These are phyloP conservation scores for Agrenia bidenticulata DNA, from an alignment of 2,888 invertebrate genomes.

Conservation along the genomic window DNA sequence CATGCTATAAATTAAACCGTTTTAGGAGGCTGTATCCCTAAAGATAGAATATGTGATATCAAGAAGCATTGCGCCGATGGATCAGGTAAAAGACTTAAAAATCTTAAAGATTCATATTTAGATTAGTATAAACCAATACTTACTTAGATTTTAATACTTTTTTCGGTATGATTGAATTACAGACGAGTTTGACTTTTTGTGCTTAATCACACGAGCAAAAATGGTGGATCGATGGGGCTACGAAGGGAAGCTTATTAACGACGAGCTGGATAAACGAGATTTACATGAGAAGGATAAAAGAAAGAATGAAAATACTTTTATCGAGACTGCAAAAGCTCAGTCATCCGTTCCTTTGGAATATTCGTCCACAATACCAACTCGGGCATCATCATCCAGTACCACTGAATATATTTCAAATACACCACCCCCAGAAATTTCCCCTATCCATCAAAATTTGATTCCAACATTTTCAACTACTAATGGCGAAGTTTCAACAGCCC, in stretches of 20 bases:
- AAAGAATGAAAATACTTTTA: conserved; percentile 4
- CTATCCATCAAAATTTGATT: too few species aligned
- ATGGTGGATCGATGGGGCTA: conserved; percentile 28
- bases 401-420: too few species aligned
- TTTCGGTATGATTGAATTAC: too few species aligned
- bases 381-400: too few species aligned
- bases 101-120: too few species aligned
- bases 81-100: conserved; percentile 8
- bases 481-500: too few species aligned
- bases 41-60: conserved; percentile 35
- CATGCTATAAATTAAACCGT: background rate
- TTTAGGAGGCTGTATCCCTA: conserved; percentile 31
- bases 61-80: conserved; percentile 51
- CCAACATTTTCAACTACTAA: too few species aligned
- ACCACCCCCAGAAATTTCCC: too few species aligned
- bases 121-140: too few species aligned
- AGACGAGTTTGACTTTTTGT: conserved; percentile 48
- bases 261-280: background rate
- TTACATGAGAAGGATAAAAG: conserved; percentile 15
- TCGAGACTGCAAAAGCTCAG: conserved; percentile 11
- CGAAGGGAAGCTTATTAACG: conserved; percentile 12
- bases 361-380: too few species aligned
- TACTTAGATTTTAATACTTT: too few species aligned
- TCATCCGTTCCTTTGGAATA: conserved; percentile 27
- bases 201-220: conserved; percentile 50